A percentile compares a stretch with the other conserved stretches of the same genome.
Conservation (phyloP, 1,140 invertebrate genomes). For the Drosophila grimshawi region DNA sequence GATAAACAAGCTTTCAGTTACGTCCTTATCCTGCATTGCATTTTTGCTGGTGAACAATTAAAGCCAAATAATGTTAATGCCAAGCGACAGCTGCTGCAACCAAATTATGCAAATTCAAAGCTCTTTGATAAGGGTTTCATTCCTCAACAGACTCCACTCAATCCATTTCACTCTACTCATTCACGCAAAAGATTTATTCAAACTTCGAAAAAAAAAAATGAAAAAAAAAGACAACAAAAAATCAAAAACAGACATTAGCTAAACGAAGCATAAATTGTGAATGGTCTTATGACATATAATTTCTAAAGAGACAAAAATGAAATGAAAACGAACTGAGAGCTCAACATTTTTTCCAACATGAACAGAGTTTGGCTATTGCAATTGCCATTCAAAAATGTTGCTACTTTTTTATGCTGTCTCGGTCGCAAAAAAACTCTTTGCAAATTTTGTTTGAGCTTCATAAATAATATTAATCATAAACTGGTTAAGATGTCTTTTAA, state of each 20-base stretch:
- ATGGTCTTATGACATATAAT: slow-evolving; percentile 23
- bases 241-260: slow-evolving; percentile 16
- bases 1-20: slow-evolving; percentile 38
- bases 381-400: not conserved
- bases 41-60: slow-evolving; percentile 44
- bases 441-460: not conserved
- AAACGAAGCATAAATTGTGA: slow-evolving; percentile 36
- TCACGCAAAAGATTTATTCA: slow-evolving; percentile 15
- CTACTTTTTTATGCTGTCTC: not conserved
- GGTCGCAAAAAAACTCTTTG: not conserved
- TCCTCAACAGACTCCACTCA: not conserved
- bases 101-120: slow-evolving; percentile 52
- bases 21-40: slow-evolving; percentile 1
- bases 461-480: not conserved
- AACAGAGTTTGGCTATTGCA: not conserved
- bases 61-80: slow-evolving; percentile 56
- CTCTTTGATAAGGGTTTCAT: slow-evolving; percentile 47
- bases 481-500: not conserved
- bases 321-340: not conserved
- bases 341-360: not conserved
- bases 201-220: slow-evolving; percentile 3
- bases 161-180: not conserved
- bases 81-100: slow-evolving; percentile 51
- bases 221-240: not conserved
- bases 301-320: not conserved